Percentiles rank a stretch among this genome's conserved stretches.
phyloP scores from a whole-genome alignment of 2,113 vertebrate genomes.

The Oreochromis niloticus region DNA sequence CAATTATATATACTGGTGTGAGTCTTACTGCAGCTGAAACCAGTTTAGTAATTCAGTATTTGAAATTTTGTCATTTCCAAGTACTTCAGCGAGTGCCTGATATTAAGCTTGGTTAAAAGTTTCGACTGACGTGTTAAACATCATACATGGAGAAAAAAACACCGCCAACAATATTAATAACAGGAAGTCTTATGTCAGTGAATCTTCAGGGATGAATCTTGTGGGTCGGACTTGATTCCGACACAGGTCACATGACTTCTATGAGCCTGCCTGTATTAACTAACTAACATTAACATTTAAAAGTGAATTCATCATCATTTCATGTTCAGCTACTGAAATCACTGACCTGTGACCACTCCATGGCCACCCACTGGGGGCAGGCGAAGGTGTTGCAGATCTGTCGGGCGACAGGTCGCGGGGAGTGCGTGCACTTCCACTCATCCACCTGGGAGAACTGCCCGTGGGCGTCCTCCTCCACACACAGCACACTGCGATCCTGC shows the following conservation, averaged over 20 bases:
- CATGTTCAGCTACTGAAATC: background rate
- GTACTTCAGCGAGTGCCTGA: background rate
- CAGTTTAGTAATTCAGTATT: background rate
- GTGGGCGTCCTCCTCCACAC: slow-evolving; percentile 86
- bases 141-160: background rate
- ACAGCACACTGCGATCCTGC: slow-evolving; percentile 85
- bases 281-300: background rate
- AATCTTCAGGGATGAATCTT: background rate
- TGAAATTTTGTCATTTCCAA: background rate
- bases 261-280: background rate
- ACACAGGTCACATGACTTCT: background rate
- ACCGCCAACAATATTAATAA: background rate
- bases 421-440: slow-evolving; percentile 93
- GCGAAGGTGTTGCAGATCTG: slow-evolving; percentile 86
- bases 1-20: background rate
- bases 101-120: background rate
- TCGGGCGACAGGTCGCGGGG: slow-evolving; percentile 77
- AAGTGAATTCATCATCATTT: background rate
- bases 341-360: slow-evolving; percentile 95
- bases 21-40: background rate
- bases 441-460: slow-evolving; percentile 84
- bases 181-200: background rate
- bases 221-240: background rate
- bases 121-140: background rate
- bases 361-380: slow-evolving; percentile 89